Evolutionary conservation across 1,140 invertebrate species (phyloP), one percentile per base, ranked within the genome.

Genomic region (Ceratina japonica): DNA sequence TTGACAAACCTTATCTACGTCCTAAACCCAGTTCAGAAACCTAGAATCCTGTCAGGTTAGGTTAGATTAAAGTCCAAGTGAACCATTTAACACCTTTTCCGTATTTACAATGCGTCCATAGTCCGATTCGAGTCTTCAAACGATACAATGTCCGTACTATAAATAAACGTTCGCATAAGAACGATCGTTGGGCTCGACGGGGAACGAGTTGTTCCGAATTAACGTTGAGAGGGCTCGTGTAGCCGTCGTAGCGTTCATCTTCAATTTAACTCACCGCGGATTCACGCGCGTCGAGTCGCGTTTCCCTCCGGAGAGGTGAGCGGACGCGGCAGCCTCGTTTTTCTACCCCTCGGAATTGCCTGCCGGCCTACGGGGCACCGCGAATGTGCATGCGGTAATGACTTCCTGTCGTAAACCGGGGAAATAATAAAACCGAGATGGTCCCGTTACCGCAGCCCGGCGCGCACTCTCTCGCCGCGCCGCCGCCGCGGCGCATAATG

Each of bases 381-480:
- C 66, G 84, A 87, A 88, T 89, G 86, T 89, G 83, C 88, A 89
- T 87, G 82, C 78, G 59, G 83, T 89, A 89, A 89, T 88, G 88
- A 89, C 89, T 88, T 88, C 88, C 88, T 89, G 86, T 75, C 82
- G 83, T 88, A 85, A 84, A 87, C 63, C 80, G 70, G 82, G 75
- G 58, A 74, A 77, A 84, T 81, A 87, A 86, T 86, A 86, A 84
- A 88, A 88, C 52, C 68, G 81, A 88, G 37, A 74, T 69, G 65
- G 75, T 79, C 84, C 78, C 72, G 70, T 78, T 86, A 79, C 68
- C n/a, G 62, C 62, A 56, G 49, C 37, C 63, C 62, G 58, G 49
- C 37, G 37, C 37, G 5, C 5, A 8, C 37, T 44, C 37, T n/a
- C 37, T 44, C 37, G 5, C 4, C 27, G 27, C 27, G 5, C 4